phyloP scores from a whole-genome alignment of 2,797 vertebrate species.

The Melopsittacus undulatus region DNA sequence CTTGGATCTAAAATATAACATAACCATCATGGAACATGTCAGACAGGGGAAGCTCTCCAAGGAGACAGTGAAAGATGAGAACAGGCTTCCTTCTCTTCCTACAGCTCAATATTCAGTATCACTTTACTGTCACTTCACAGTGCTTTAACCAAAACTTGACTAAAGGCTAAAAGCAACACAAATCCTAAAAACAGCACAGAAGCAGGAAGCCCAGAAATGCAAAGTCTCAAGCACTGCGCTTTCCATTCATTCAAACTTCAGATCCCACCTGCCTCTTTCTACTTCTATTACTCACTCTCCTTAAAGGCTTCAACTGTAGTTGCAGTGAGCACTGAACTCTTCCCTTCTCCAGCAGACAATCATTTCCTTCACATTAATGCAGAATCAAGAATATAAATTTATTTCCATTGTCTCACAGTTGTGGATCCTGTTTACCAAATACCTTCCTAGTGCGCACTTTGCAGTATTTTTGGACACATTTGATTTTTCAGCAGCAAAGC shows the following conservation, averaged over 20 bases:
- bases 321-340: background rate
- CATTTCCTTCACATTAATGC: background rate
- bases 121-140: background rate
- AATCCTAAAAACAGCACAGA: background rate
- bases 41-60: slow-evolving; percentile 15
- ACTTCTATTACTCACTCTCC: background rate
- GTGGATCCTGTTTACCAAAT: background rate
- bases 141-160: background rate
- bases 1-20: slow-evolving; percentile 4
- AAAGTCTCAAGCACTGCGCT: background rate
- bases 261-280: background rate
- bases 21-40: background rate
- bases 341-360: background rate
- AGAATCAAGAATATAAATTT: background rate
- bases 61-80: background rate
- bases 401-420: background rate
- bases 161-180: slow-evolving; percentile 20
- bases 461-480: background rate
- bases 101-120: background rate
- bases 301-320: background rate
- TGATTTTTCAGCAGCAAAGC: background rate
- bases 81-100: background rate
- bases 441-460: background rate
- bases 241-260: background rate
- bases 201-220: background rate